These are phyloP conservation scores for Thaumatotibia leucotreta DNA, from an alignment of 1,140 invertebrate species.

Conservation along the genomic window DNA sequence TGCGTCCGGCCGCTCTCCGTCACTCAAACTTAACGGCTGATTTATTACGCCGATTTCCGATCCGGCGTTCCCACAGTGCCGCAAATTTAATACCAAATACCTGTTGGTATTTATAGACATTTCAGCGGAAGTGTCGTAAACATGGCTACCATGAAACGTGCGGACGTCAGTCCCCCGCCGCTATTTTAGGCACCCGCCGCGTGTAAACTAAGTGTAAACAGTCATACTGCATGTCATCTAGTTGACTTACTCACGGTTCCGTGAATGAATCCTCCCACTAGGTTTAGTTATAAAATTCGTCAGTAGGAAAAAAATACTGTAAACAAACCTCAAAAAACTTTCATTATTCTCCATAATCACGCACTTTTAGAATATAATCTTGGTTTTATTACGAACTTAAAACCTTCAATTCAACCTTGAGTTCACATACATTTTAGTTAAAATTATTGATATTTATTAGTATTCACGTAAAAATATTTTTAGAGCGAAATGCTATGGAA, in stretches of 20 bases:
- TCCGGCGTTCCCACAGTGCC: neutral
- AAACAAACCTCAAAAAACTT: no score
- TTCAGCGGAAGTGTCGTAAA: slow-evolving; percentile 13
- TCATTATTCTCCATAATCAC: no score
- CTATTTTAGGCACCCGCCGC: neutral
- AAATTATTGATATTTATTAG: no score
- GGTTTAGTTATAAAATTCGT: neutral
- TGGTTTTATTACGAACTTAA: no score
- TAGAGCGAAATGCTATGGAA: no score
- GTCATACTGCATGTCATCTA: neutral
- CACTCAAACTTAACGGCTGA: slow-evolving; percentile 14
- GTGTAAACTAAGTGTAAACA: neutral
- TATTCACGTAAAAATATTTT: no score
- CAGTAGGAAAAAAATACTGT: no score
- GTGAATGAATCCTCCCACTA: neutral
- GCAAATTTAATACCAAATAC: slow-evolving; percentile 7
- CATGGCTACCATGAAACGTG: slow-evolving; percentile 6
- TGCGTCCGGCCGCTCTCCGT: slow-evolving; percentile 8
- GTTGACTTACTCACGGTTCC: neutral
- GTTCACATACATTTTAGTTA: no score
- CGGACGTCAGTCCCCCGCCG: slow-evolving; percentile 3
- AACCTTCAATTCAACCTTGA: no score
- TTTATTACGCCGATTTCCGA: slow-evolving; percentile 13
- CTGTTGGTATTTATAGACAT: slow-evolving; percentile 11
- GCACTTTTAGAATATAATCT: no score